These are phyloP conservation scores for Pocillopora damicornis DNA, from an alignment of 64 coral and sea anemone genomes.

Conservation along the genomic window DNA sequence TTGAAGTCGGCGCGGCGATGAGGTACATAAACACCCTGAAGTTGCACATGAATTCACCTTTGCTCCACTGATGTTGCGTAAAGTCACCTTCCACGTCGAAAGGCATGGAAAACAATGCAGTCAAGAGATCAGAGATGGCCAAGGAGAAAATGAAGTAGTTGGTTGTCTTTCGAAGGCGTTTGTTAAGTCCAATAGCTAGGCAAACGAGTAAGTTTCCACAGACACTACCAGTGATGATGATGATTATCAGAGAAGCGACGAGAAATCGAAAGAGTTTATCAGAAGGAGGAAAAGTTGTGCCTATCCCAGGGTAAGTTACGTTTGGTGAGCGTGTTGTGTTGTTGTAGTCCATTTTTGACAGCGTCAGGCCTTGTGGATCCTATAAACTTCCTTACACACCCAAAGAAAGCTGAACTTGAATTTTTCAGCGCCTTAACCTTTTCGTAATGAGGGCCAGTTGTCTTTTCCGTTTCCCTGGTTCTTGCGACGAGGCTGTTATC, in stretches of 20 bases:
- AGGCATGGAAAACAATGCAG: constrained; percentile 75
- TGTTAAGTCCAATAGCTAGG: constrained; percentile 67
- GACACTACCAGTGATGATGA: constrained; percentile 59
- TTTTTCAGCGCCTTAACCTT: not conserved
- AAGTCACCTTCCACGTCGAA: constrained; percentile 68
- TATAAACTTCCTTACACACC: not conserved
- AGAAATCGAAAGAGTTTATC: constrained; percentile 6
- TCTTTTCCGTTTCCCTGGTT: not conserved
- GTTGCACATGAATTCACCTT: constrained; percentile 55
- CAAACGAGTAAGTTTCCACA: constrained; percentile 80
- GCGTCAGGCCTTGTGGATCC: not conserved
- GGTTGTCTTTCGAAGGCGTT: constrained; percentile 56
- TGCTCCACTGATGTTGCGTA: constrained; percentile 23
- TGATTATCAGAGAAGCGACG: not conserved
- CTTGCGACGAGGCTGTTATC: not conserved
- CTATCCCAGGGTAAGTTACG: not conserved
- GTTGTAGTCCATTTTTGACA: constrained; percentile 9
- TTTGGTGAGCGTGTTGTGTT: not conserved
- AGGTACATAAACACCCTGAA: constrained; percentile 81
- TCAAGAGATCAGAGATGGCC: constrained; percentile 75
- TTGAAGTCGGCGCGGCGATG: constrained; percentile 77
- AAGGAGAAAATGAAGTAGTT: constrained; percentile 91
- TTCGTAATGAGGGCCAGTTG: not conserved
- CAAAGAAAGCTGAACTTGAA: not conserved
- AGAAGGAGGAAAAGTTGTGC: not conserved